A percentile compares a stretch with the other conserved stretches of the same genome.
Evolutionary conservation across 2,113 vertebrate species (phyloP).

Genomic region (Clarias macrocephalus): DNA sequence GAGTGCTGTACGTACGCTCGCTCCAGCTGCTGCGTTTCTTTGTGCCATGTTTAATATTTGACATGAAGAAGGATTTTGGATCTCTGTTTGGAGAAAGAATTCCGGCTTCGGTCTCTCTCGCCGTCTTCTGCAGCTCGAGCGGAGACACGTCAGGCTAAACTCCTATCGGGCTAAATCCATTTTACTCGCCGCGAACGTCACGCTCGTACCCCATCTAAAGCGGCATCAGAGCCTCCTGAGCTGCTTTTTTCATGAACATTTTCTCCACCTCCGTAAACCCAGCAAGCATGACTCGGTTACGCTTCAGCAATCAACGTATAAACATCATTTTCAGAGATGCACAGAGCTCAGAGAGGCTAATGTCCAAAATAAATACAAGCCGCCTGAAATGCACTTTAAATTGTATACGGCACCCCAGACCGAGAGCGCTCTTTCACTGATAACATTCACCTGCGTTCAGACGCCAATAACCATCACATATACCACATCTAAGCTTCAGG

Average conservation of each 20-base stretch:
- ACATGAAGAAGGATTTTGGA: background rate
- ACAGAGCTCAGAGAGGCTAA: background rate
- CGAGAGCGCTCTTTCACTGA: background rate
- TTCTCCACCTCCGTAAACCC: slow-evolving; percentile 23
- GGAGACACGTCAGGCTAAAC: slow-evolving; percentile 14
- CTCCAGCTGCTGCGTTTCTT: no score
- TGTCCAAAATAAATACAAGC: background rate
- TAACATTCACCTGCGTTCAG: background rate
- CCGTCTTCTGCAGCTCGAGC: background rate
- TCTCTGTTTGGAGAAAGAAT: background rate
- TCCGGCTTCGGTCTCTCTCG: background rate
- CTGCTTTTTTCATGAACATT: slow-evolving; percentile 15
- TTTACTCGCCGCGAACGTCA: background rate
- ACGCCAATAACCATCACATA: background rate
- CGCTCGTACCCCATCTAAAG: background rate
- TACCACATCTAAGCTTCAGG: no score
- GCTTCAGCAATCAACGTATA: background rate
- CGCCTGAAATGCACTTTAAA: background rate
- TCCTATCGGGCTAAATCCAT: slow-evolving; percentile 6
- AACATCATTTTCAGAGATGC: background rate
- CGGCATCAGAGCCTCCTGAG: slow-evolving; percentile 19
- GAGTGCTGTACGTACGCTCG: background rate
- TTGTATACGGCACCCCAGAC: background rate
- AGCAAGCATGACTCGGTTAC: slow-evolving; percentile 4
- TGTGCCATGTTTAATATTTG: background rate